Evolutionary conservation across 2,888 invertebrate genomes (phyloP).

Genomic region (Sminthurinus aureus): DNA sequence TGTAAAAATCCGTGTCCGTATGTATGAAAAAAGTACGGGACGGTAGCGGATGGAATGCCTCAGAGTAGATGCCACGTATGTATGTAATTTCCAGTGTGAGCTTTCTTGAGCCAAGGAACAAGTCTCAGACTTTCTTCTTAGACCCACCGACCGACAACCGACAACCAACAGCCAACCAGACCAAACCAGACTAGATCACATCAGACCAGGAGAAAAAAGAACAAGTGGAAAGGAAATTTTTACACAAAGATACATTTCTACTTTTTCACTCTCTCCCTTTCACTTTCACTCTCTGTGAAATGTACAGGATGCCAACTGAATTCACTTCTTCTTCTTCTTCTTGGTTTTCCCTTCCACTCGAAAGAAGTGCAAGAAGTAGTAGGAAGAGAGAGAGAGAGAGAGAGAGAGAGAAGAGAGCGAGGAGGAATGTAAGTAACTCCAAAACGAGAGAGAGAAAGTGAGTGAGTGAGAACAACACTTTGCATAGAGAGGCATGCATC

Average conservation of each 20-base stretch:
- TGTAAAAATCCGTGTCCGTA: neutral
- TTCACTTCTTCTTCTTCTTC: neutral
- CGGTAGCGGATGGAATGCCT: conserved; percentile 4
- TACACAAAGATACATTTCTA: conserved; percentile 1
- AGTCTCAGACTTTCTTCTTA: no score
- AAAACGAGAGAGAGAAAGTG: neutral
- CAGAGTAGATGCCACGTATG: neutral
- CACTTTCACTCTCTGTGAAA: no score
- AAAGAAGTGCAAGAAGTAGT: neutral
- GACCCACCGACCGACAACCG: neutral
- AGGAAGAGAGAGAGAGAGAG: neutral
- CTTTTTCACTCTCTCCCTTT: neutral
- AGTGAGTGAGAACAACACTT: conserved; percentile 25
- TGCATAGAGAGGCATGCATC: conserved; percentile 54
- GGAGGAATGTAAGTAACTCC: neutral
- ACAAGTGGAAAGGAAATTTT: neutral
- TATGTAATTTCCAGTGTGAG: neutral
- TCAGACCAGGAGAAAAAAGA: neutral
- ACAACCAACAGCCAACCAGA: neutral
- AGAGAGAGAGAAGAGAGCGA: neutral
- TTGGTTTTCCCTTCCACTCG: neutral
- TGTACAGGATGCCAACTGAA: neutral
- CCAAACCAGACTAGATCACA: neutral
- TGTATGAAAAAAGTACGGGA: neutral
- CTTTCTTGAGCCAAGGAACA: no score